These are phyloP conservation scores for Danionella dracula DNA, from an alignment of 2,797 vertebrate species.

Conservation along the genomic window DNA sequence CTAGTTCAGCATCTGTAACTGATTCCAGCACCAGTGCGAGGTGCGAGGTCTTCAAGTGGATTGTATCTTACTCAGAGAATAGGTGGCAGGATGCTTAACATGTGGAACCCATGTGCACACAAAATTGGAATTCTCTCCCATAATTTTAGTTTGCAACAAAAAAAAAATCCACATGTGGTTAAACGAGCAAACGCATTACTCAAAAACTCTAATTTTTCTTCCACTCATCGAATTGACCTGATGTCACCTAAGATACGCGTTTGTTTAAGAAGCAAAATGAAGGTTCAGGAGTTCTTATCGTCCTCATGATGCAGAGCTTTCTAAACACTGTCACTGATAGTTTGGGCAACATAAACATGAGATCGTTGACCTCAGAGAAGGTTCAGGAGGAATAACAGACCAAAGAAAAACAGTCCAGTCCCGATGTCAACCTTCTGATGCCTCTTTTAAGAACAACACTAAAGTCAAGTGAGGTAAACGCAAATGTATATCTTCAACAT, in stretches of 20 bases:
- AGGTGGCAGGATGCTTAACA: constrained; percentile 10
- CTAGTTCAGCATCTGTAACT: constrained; percentile 41
- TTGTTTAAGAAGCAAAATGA: neutral
- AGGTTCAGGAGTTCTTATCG: constrained; percentile 9
- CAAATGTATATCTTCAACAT: too few species aligned
- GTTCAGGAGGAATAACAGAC: constrained; percentile 8
- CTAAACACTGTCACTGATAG: constrained; percentile 20
- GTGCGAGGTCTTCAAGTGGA: constrained; percentile 31
- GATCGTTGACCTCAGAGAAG: constrained; percentile 16
- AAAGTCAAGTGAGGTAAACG: too few species aligned
- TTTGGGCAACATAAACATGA: constrained; percentile 28
- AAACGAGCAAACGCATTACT: neutral
- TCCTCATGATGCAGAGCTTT: neutral
- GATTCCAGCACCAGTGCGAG: constrained; percentile 29
- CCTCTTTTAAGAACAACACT: too few species aligned
- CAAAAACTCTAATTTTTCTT: neutral
- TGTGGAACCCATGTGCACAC: constrained; percentile 34
- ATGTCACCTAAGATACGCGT: neutral
- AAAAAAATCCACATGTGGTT: constrained; percentile 15
- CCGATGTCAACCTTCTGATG: neutral
- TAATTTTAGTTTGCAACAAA: constrained; percentile 14
- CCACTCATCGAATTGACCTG: neutral
- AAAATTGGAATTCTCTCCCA: neutral
- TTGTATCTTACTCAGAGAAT: constrained; percentile 31
- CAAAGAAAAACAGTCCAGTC: neutral